A percentile compares a stretch with the other conserved stretches of the same genome.
Conservation (phyloP, 2,888 invertebrate genomes). For the Drosophila formosana region DNA sequence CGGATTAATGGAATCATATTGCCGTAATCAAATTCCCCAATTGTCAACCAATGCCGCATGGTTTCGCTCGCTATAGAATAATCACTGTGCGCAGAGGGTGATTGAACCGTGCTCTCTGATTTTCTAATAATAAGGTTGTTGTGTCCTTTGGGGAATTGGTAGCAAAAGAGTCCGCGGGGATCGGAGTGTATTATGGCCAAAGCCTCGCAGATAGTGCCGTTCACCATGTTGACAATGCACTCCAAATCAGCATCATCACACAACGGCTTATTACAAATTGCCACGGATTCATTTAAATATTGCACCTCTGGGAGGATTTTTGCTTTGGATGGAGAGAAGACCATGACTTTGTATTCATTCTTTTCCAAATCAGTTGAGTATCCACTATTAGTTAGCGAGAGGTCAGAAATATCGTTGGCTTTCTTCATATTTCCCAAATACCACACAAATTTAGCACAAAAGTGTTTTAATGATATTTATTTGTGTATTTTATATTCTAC, state of each 20-base stretch:
- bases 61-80: slow-evolving; percentile 24
- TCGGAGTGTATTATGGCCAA: slow-evolving; percentile 62
- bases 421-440: background rate
- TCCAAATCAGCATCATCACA: slow-evolving; percentile 61
- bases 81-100: background rate
- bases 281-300: slow-evolving; percentile 21
- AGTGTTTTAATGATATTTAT: background rate
- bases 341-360: too few relatives aligned
- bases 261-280: slow-evolving; percentile 41
- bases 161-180: slow-evolving; percentile 63
- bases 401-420: background rate
- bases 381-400: background rate
- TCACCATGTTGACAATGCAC: slow-evolving; percentile 52
- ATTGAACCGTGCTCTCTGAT: background rate
- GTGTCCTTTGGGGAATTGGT: slow-evolving; percentile 54
- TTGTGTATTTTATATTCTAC: background rate
- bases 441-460: slow-evolving; percentile 16
- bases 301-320: background rate
- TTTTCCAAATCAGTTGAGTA: slow-evolving; percentile 1
- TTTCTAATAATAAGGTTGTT: background rate
- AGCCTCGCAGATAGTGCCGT: slow-evolving; percentile 62
- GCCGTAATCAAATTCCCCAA: slow-evolving; percentile 66
- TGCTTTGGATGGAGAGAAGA: too few relatives aligned
- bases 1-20: slow-evolving; percentile 64
- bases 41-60: slow-evolving; percentile 45